Base-by-base conservation (phyloP, 1,140 invertebrate species). In the Oedothorax gibbosus region DNA sequence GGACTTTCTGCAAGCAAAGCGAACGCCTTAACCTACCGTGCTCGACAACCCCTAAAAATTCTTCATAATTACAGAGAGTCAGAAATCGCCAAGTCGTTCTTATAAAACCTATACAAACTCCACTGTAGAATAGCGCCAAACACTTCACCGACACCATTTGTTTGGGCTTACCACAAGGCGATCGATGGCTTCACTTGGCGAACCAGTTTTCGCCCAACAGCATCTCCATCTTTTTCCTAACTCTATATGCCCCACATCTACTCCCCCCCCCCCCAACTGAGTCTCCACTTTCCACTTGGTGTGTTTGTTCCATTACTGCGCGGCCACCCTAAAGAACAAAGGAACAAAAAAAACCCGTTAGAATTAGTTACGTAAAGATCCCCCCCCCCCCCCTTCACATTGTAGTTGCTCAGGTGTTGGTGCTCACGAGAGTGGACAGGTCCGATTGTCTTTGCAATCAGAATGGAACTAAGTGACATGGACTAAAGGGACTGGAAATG, bases 281-380 rank as follows among this genome's bases (percentile, higher is more conserved):
- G 53, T 75, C 57, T 57, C 21, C 53, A 18, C 50, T 20, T 51
- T 54, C 49, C 21, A 18, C 20, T 65, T 51, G 57, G 60, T 65
- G 75, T 77, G 60, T 77, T 77, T 77, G 75, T 77, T 77, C 75
- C 75, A 77, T 77, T 77, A 77, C 60, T 77, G 60, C 75, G 49
- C 35, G 60, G 75, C 65, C 62, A 77, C 75, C 35, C 75, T 15
- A 65, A 77, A 77, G 75, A 77, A 77, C 75, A 77, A 77, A 77
- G 65, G 60, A 49, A 65, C 18, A 62, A 35, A 35, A 35, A 35
- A 35, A 35, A 35, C 35, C 35, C 35, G 35, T 2, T 35, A 35
- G 35, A 35, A 35, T 35, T 35, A 35, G 35, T 35, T 35, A 35
- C 35, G 57, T 18, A 62, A 15, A 12, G 18, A 62, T 62, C 2